phyloP scores from a whole-genome alignment of 2,888 invertebrate species.

The Elmis aenea region DNA sequence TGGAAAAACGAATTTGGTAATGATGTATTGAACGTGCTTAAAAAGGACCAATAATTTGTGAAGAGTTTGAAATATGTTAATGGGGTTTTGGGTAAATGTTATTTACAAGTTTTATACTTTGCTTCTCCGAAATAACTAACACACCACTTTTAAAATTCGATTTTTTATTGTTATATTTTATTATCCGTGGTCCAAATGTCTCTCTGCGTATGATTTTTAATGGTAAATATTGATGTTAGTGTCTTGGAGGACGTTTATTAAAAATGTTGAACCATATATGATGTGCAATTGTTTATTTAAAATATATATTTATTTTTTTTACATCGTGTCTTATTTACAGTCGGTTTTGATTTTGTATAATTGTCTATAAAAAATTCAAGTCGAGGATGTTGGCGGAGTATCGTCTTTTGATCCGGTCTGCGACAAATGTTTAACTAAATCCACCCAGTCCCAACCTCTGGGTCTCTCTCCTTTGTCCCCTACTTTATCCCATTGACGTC shows the following conservation, averaged over 20 bases:
- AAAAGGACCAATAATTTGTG: slow-evolving; percentile 6
- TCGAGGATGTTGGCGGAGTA: slow-evolving; percentile 26
- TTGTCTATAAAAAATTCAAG: slow-evolving; percentile 24
- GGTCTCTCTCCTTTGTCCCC: slow-evolving; percentile 77
- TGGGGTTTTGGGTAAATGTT: slow-evolving; percentile 10
- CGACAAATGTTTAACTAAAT: slow-evolving; percentile 91
- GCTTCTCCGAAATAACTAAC: too few relatives aligned
- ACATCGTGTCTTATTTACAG: slow-evolving; percentile 1
- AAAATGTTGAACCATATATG: too few relatives aligned
- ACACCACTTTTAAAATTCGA: too few relatives aligned
- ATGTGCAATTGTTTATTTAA: slow-evolving; percentile 1
- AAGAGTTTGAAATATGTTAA: slow-evolving; percentile 1
- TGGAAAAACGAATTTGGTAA: slow-evolving; percentile 22
- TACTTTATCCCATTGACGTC: slow-evolving; percentile 79
- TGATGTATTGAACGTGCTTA: background rate
- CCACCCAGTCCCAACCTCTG: slow-evolving; percentile 93
- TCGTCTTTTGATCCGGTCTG: slow-evolving; percentile 63
- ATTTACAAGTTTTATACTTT: too few relatives aligned
- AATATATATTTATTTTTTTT: background rate
- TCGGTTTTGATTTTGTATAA: slow-evolving; percentile 32
- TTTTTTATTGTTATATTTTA: too few relatives aligned
- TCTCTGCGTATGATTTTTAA: too few relatives aligned
- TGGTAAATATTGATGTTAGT: too few relatives aligned
- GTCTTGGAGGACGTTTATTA: too few relatives aligned
- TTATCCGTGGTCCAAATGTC: too few relatives aligned